phyloP scores from a whole-genome alignment of 2,797 vertebrate genomes.

The Platyrinchus mystaceus region DNA sequence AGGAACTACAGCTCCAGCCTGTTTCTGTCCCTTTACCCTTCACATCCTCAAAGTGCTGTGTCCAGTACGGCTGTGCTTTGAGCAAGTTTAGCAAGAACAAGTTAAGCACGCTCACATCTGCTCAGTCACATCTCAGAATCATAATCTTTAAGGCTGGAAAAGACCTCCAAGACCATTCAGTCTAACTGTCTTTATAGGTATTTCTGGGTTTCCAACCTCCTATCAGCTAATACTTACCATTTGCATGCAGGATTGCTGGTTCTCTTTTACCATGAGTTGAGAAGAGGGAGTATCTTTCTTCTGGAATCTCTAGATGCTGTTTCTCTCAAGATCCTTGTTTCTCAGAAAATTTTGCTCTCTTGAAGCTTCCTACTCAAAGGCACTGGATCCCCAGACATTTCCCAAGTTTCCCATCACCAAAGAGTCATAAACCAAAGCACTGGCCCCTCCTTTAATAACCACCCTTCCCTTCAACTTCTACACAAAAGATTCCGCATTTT shows the following conservation, averaged over 20 bases:
- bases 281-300: not conserved
- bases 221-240: not conserved
- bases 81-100: no score
- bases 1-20: not conserved
- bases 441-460: not conserved
- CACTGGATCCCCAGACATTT: not conserved
- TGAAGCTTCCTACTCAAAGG: not conserved
- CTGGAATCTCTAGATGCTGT: not conserved
- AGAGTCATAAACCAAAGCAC: not conserved
- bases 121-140: not conserved
- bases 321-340: not conserved
- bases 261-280: not conserved
- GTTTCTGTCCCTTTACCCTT: not conserved
- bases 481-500: not conserved
- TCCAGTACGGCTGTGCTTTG: not conserved
- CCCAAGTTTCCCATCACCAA: rapidly evolving
- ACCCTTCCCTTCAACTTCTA: not conserved
- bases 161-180: rapidly evolving
- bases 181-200: not conserved
- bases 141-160: not conserved
- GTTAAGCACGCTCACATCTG: not conserved
- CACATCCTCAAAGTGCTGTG: not conserved
- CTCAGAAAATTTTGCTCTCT: not conserved
- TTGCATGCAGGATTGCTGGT: rapidly evolving
- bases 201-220: not conserved